Evolutionary conservation across 2,113 vertebrate species (phyloP).

Genomic region (Rhinolophus sinicus): DNA sequence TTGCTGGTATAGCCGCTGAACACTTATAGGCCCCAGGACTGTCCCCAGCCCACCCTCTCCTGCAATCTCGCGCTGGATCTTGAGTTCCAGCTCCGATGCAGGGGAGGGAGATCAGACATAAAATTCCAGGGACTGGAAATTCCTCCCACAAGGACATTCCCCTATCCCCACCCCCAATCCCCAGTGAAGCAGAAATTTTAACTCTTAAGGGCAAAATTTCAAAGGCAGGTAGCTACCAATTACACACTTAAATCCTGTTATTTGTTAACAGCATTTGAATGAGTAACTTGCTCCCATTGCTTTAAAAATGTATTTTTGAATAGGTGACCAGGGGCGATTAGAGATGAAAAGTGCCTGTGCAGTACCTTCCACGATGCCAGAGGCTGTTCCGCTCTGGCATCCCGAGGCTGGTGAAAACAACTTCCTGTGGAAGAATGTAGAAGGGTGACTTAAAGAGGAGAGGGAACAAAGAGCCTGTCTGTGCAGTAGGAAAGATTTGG

Average conservation of each 20-base stretch:
- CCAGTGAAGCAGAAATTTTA: slow-evolving; percentile 75
- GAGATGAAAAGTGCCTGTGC: neutral
- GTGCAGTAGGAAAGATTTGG: fast-evolving
- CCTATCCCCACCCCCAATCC: neutral
- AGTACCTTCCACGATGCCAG: neutral
- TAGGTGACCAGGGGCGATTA: neutral
- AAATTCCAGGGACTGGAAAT: slow-evolving; percentile 68
- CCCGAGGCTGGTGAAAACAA: neutral
- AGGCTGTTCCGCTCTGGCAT: neutral
- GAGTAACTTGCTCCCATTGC: slow-evolving; percentile 66
- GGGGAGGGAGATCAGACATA: slow-evolving; percentile 58
- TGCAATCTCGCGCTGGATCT: slow-evolving; percentile 52
- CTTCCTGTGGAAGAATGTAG: slow-evolving; percentile 1
- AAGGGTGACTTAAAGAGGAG: neutral
- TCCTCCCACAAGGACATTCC: slow-evolving; percentile 22
- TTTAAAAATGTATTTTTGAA: slow-evolving; percentile 66
- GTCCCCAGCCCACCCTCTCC: slow-evolving; percentile 34
- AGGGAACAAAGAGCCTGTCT: neutral
- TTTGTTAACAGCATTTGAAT: slow-evolving; percentile 77
- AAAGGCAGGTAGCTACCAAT: slow-evolving; percentile 71
- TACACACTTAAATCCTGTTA: slow-evolving; percentile 69
- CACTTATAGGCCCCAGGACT: slow-evolving; percentile 63
- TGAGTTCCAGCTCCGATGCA: slow-evolving; percentile 22
- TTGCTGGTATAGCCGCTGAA: neutral
- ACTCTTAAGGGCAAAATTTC: slow-evolving; percentile 73